Base-by-base conservation (phyloP, 2,113 vertebrate genomes). In the Daphoenositta chrysoptera region DNA sequence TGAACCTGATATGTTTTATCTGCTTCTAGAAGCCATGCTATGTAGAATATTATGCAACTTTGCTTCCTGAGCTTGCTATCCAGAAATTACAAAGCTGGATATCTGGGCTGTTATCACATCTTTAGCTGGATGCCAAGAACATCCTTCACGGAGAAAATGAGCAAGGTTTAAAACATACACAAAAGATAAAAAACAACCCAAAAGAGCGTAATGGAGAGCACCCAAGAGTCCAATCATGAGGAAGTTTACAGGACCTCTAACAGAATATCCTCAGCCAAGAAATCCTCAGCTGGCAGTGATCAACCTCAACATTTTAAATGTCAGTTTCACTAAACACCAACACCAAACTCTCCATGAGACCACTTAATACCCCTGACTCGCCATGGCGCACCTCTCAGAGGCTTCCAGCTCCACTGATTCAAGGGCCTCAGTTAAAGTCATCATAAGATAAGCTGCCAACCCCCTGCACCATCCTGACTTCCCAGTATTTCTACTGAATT, bases 21-120 rank as follows among this genome's bases (percentile, higher is more conserved):
- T 50, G 57, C 44, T 68, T 68, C 58, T 83, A 48, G 14, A 83
- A 82, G 40, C 39, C 75, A 69, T 77, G 57, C 42, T 91, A 10
- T 47, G 81, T 2, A 84, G 37, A 87, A 68, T 48, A 60, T 40
- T 53, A 23, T 53, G 82, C 44, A 53, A 68, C 56, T 82, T 75
- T 44, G 48, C 83, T 80, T 81, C 87, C 64, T 76, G 75, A 90
- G 73, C 20, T 60, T 70, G 42, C 63, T 95, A 70, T 90, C 88
- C 83, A 94, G 91, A 91, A 94, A 88, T 68, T 54, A 94, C 90
- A 95, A 79, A 89, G 88, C 83, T 96, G 80, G 88, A 89, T 88
- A 90, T 93, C 72, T 83, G 73, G 35, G 58, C 73, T 84, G 66
- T 45, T 89, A 57, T 23, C 33, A 70, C 12, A 5, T 70, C 82